Base-by-base conservation (phyloP, 1,140 invertebrate species). In the Sycophila sp. region DNA sequence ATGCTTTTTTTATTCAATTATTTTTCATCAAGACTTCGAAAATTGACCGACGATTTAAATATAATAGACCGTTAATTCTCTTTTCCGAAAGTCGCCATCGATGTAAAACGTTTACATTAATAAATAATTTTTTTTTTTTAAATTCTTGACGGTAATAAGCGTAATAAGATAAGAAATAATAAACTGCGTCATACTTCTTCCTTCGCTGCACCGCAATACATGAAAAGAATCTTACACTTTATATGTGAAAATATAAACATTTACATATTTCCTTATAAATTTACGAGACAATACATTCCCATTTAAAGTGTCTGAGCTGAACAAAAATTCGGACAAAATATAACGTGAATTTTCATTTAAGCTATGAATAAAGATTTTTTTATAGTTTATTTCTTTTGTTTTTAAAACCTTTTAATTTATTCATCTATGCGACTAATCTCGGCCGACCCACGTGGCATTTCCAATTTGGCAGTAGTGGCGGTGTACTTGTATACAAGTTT, bases 401-500 rank as follows among this genome's bases (percentile, higher is more conserved):
- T 11, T 36, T 36, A 6, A 36, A 42, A 15, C n/a, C 11, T 42
- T 4, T 42, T 4, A 15, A 15, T 42, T 42, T 42, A 5, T 15
- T n/a, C n/a, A 8, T 8, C 11, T 5, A 2, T 38, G 40, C 1
- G 8, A 13, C 26, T 47, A 47, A 62, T 13, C 7, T 15, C 17
- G 40, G 15, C 34, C 24, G 32, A 60, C 34, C 34, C 58, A n/a
- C n/a, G 58, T 53, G 51, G 45, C 58, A 69, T 34, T 69, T 69
- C 66, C 56, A 69, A 34, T 69, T 69, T 69, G 66, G 66, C 66
- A 69, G 56, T 69, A 60, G 17, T 69, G 24, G 45, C 38, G 45
- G 24, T 36, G 30, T 53, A 67, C n/a, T 58, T 58, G n/a, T n/a
- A n/a, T n/a, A 53, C 10, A 59, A 49, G 15, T 47, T 8, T 60